A percentile compares a stretch with the other conserved stretches of the same genome.
Conservation (phyloP, 2,888 invertebrate genomes). For the Pterostichus niger region DNA sequence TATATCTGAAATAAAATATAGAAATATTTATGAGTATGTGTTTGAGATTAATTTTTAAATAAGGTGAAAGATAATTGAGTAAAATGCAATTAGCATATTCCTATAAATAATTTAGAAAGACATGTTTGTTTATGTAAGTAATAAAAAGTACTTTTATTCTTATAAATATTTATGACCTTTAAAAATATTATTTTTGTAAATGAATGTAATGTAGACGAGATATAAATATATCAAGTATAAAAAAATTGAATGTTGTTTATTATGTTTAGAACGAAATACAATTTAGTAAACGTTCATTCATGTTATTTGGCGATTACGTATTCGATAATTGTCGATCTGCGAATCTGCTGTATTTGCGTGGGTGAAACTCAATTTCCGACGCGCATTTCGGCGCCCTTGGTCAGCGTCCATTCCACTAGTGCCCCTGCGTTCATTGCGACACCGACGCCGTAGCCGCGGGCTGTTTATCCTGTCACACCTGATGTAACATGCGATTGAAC, state of each 20-base stretch:
- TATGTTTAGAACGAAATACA: background rate
- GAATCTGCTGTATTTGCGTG: slow-evolving; percentile 52
- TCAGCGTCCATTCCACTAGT: slow-evolving; percentile 17
- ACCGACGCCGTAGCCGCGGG: slow-evolving; percentile 4
- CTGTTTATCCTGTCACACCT: slow-evolving; percentile 52
- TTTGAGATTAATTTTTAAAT: too few relatives aligned
- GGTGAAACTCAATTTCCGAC: slow-evolving; percentile 71
- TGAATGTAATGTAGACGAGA: too few relatives aligned
- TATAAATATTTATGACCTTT: too few relatives aligned
- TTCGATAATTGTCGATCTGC: slow-evolving; percentile 4
- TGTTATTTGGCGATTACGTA: background rate
- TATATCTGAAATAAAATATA: too few relatives aligned
- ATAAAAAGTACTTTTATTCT: too few relatives aligned
- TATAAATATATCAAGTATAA: background rate
- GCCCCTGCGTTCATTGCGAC: slow-evolving; percentile 9
- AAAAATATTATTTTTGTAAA: too few relatives aligned
- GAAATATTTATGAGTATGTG: too few relatives aligned
- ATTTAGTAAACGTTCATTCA: background rate
- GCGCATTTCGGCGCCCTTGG: slow-evolving; percentile 56
- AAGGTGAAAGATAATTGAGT: too few relatives aligned
- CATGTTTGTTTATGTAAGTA: too few relatives aligned
- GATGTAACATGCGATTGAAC: slow-evolving; percentile 8
- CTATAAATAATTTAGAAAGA: too few relatives aligned
- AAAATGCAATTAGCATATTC: too few relatives aligned
- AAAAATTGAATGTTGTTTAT: background rate